A percentile compares a stretch with the other conserved stretches of the same genome.
phyloP scores from a whole-genome alignment of 2,113 vertebrate genomes.

The Rattus norvegicus region GRCr8 NC_086023.1:135550001-135550500 shows the following conservation, averaged over 20 bases:
- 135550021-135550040: not conserved
- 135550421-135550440: not conserved
- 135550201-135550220: not conserved
- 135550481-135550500: too few relatives aligned
- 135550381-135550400: not conserved
- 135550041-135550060: not conserved
- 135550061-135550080: not conserved
- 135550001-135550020: not conserved
- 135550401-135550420: not conserved
- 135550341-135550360: not conserved
- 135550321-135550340: not conserved
- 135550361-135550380: not conserved
- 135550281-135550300: not conserved
- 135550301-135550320: not conserved
- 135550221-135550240: not conserved
- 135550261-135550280: not conserved
- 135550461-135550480: not conserved
- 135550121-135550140: not conserved
- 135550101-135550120: not conserved
- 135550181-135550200: not conserved
- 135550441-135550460: not conserved
- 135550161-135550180: not conserved
- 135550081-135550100: not conserved
- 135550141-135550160: not conserved
- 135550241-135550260: not conserved